Percentiles rank a stretch among this genome's conserved stretches.
Conservation (phyloP, 2,113 vertebrate species). For the Micronycteris hirsuta region DNA sequence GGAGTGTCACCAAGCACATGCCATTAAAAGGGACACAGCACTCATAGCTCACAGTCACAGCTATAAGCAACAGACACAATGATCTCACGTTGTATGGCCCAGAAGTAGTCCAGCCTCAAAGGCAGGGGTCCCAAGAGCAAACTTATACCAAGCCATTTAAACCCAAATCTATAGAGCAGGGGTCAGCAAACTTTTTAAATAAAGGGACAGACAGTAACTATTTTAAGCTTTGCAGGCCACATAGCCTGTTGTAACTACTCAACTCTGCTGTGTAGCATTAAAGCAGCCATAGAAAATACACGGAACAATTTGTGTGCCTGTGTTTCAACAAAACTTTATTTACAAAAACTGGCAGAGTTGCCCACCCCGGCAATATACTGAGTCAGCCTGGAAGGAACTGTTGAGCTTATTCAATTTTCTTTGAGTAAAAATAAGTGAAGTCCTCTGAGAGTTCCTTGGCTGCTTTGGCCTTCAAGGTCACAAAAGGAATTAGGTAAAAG, state of each 20-base stretch:
- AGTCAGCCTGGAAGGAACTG: neutral
- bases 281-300: neutral
- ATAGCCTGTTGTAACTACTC: neutral
- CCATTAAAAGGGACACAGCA: neutral
- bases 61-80: neutral
- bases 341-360: neutral
- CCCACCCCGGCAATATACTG: neutral
- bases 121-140: neutral
- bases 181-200: neutral
- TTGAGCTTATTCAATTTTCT: neutral
- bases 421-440: neutral
- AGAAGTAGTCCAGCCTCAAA: neutral
- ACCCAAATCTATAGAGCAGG: neutral
- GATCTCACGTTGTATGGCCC: neutral
- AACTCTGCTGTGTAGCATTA: neutral
- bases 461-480: conserved; percentile 7
- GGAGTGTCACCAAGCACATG: neutral
- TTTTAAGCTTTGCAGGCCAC: neutral
- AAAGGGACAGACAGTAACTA: neutral
- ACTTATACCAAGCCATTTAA: neutral
- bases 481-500: neutral
- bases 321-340: conserved; percentile 36
- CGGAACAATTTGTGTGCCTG: neutral
- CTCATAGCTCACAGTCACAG: neutral
- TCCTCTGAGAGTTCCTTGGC: neutral